Evolutionary conservation across 2,797 vertebrate species (phyloP).

Genomic region (Lepilemur ruficaudatus): DNA sequence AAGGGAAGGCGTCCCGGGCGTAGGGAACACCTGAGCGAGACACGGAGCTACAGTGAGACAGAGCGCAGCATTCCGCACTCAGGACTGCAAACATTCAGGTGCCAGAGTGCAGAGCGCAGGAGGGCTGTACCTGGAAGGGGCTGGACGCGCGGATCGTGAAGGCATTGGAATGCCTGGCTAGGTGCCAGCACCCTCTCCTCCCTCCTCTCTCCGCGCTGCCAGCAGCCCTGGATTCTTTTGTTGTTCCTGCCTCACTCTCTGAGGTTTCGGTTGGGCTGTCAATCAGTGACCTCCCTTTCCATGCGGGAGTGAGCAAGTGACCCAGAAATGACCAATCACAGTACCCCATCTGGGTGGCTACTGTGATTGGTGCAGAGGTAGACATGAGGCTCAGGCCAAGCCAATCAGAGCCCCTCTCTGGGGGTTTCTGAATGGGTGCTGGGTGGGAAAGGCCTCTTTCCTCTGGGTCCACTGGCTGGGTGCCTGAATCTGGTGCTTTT

Average conservation of each 20-base stretch:
- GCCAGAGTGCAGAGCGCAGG: neutral
- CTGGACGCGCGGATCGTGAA: neutral
- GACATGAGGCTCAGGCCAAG: neutral
- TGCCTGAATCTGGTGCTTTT: neutral
- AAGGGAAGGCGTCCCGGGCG: neutral
- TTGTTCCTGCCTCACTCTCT: neutral
- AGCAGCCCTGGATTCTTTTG: neutral
- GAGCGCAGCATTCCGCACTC: fast-evolving
- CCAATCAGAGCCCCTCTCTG: neutral
- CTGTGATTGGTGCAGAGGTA: neutral
- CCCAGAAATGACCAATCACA: neutral
- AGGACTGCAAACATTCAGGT: neutral
- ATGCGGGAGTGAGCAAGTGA: neutral
- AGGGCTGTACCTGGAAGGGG: neutral
- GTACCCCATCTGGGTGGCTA: too few species aligned
- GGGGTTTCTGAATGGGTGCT: neutral
- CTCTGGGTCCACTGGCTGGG: neutral
- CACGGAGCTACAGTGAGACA: neutral
- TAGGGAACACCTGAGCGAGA: neutral
- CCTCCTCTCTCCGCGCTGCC: neutral
- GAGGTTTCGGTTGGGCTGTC: neutral
- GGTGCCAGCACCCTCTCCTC: neutral
- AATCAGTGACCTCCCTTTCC: neutral
- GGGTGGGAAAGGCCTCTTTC: neutral
- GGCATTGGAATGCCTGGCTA: too few species aligned